Evolutionary conservation across 2,888 invertebrate species (phyloP).

Genomic region (Tachystola acroxantha): DNA sequence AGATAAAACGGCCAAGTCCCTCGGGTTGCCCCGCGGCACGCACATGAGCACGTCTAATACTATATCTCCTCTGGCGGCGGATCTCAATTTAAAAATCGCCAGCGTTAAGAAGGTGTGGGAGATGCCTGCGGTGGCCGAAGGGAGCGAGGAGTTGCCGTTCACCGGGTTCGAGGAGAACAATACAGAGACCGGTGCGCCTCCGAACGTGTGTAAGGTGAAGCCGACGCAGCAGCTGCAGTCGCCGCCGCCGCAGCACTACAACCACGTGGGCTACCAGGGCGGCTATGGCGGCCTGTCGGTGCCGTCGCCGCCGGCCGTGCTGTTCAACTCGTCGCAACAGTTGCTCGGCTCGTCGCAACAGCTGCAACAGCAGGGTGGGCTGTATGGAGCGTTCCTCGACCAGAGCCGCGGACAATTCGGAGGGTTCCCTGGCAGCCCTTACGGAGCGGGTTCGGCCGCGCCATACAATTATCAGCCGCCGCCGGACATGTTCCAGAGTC

Average conservation of each 20-base stretch:
- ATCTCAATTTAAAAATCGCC: slow-evolving; percentile 95
- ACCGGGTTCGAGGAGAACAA: slow-evolving; percentile 62
- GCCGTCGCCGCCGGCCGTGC: slow-evolving; percentile 91
- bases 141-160: slow-evolving; percentile 68
- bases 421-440: slow-evolving; percentile 85
- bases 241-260: slow-evolving; percentile 82
- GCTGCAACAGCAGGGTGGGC: slow-evolving; percentile 83
- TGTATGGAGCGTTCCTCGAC: slow-evolving; percentile 89
- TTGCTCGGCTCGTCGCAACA: slow-evolving; percentile 74
- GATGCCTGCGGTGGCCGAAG: slow-evolving; percentile 84
- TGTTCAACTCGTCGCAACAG: slow-evolving; percentile 87
- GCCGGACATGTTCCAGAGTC: slow-evolving; percentile 70
- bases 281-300: slow-evolving; percentile 90
- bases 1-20: slow-evolving; percentile 79
- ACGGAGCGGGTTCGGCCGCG: slow-evolving; percentile 81
- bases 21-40: slow-evolving; percentile 78
- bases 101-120: slow-evolving; percentile 96
- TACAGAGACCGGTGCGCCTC: slow-evolving; percentile 74
- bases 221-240: slow-evolving; percentile 88
- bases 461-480: slow-evolving; percentile 89
- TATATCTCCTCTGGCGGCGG: slow-evolving; percentile 90
- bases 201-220: slow-evolving; percentile 90
- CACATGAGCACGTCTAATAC: slow-evolving; percentile 82
- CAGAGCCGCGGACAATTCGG: slow-evolving; percentile 89
- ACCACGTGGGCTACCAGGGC: slow-evolving; percentile 84